Evolutionary conservation across 2,888 invertebrate genomes (phyloP).

Genomic region (Hydrotaea cyrtoneurina): DNA sequence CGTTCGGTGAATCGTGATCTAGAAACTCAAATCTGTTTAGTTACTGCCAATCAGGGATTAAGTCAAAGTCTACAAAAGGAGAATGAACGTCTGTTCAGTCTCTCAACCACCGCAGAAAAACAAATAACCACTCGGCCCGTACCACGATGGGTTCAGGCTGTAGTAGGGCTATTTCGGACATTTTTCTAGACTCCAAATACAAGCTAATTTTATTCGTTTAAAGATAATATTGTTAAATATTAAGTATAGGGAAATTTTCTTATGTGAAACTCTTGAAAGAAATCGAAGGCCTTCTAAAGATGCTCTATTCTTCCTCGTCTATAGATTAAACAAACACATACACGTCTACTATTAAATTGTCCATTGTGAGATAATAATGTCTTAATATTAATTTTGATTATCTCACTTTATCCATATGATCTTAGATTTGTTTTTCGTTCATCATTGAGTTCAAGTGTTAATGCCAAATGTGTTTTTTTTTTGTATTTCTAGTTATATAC

Average conservation of each 20-base stretch:
- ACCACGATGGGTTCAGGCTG: conserved; percentile 90
- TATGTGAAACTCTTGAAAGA: not conserved
- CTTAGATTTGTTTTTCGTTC: not conserved
- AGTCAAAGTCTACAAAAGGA: conserved; percentile 87
- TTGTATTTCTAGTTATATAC: conserved; percentile 2
- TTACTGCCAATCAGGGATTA: conserved; percentile 88
- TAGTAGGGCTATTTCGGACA: conserved; percentile 88
- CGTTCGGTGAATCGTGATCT: conserved; percentile 95
- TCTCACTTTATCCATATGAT: not conserved
- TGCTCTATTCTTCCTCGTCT: not conserved
- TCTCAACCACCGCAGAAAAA: conserved; percentile 84
- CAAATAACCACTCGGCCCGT: conserved; percentile 86
- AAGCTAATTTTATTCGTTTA: not conserved
- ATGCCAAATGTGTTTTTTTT: conserved; percentile 23
- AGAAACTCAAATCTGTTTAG: conserved; percentile 94
- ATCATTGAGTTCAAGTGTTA: conserved; percentile 1
- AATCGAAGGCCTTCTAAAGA: conserved; percentile 6
- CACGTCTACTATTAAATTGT: not conserved
- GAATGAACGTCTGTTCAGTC: conserved; percentile 86
- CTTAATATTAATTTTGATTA: not conserved
- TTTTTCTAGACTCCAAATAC: conserved; percentile 82
- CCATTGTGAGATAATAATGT: conserved; percentile 5
- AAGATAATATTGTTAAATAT: conserved; percentile 2
- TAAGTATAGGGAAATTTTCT: conserved; percentile 2
- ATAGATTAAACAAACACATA: not conserved